A percentile compares a stretch with the other conserved stretches of the same genome.
These are phyloP conservation scores for Epizoanthus scotinus DNA, from an alignment of 92 coral and sea anemone species.

Conservation along the genomic window DNA sequence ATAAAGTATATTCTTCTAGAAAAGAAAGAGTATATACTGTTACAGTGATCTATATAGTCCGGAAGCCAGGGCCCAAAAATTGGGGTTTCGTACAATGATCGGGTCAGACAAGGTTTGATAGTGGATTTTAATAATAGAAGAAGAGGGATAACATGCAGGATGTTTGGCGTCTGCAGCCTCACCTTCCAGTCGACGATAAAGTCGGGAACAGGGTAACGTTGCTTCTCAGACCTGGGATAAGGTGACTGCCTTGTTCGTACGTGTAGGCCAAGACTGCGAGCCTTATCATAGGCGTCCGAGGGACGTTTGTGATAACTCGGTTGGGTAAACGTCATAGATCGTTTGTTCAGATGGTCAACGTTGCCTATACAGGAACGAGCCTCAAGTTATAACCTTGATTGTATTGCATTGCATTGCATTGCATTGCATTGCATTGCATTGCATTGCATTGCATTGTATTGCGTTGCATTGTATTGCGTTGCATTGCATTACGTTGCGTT, in stretches of 20 bases:
- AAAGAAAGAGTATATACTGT: too few species aligned
- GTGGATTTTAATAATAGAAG: too few species aligned
- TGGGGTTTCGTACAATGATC: too few species aligned
- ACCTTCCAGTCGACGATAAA: conserved; percentile 90
- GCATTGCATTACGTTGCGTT: too few species aligned
- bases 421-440: too few species aligned
- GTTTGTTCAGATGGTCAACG: background rate
- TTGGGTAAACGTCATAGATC: conserved; percentile 28
- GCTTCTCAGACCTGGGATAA: conserved; percentile 63
- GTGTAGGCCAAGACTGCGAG: conserved; percentile 66
- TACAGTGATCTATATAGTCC: background rate
- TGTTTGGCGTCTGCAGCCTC: background rate
- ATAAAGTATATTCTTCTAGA: too few species aligned
- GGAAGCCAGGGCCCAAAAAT: too few species aligned
- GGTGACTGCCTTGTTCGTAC: conserved; percentile 85
- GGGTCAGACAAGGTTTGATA: too few species aligned
- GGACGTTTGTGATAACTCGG: background rate
- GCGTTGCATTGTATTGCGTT: too few species aligned
- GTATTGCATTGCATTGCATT: too few species aligned
- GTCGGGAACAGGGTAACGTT: conserved; percentile 89
- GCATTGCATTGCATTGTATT: too few species aligned
- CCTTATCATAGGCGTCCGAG: conserved; percentile 51
- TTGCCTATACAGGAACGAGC: background rate
- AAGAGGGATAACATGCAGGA: too few species aligned
- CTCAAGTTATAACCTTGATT: background rate